These are phyloP conservation scores for Anagyrus pseudococci DNA, from an alignment of 2,888 invertebrate genomes.

Conservation along the genomic window DNA sequence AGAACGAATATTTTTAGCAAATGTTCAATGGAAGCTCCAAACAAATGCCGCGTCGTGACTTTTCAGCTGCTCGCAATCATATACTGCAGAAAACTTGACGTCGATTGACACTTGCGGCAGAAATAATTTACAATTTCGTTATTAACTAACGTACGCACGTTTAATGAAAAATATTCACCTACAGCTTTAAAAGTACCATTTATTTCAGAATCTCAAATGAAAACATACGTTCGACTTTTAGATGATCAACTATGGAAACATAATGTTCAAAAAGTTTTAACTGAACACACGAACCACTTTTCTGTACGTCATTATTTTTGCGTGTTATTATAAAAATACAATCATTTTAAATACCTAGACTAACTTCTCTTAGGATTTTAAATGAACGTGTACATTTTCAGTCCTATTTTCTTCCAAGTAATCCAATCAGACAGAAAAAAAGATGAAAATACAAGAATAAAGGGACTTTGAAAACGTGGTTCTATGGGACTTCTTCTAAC, in stretches of 20 bases:
- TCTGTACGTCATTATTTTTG: no score
- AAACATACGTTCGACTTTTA: neutral
- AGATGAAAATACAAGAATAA: no score
- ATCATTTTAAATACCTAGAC: no score
- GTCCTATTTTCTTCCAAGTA: no score
- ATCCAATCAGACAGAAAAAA: no score
- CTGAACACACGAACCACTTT: no score
- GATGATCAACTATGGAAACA: neutral
- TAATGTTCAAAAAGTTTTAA: neutral
- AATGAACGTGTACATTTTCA: no score
- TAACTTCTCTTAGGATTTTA: no score
- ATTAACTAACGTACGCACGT: neutral
- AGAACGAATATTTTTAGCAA: neutral
- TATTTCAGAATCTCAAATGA: neutral
- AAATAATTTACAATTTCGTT: conserved; percentile 8
- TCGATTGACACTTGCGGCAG: neutral
- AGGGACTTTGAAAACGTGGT: no score
- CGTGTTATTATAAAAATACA: no score
- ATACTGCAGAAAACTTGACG: neutral
- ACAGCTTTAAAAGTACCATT: neutral
- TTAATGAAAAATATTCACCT: neutral
- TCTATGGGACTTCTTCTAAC: no score
- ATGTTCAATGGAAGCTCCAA: conserved; percentile 20
- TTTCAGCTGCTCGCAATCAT: neutral
- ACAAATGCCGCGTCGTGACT: conserved; percentile 20